These are phyloP conservation scores for Xiphophorus couchianus DNA, from an alignment of 2,113 vertebrate species.

Conservation along the genomic window DNA sequence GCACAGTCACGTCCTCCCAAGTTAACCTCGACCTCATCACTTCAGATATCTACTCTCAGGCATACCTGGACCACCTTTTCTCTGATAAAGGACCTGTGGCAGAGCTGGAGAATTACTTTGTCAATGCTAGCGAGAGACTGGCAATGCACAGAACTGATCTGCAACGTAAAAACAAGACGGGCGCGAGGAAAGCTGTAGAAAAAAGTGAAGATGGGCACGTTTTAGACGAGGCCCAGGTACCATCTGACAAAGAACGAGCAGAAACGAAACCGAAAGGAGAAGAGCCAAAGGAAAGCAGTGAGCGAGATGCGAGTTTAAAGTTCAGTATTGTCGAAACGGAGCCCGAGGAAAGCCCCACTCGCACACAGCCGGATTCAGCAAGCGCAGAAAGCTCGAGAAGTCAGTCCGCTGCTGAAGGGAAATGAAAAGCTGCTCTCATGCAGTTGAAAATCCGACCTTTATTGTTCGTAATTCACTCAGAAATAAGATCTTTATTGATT, in stretches of 20 bases:
- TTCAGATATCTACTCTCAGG: conserved; percentile 63
- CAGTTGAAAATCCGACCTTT: background rate
- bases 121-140: conserved; percentile 32
- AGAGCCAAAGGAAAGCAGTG: background rate
- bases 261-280: background rate
- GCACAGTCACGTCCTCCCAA: background rate
- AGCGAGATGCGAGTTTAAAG: conserved; percentile 35
- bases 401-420: background rate
- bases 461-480: conserved; percentile 4
- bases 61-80: conserved; percentile 68
- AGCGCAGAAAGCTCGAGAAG: conserved; percentile 2
- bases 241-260: background rate
- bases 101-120: conserved; percentile 61
- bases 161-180: conserved; percentile 14
- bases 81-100: conserved; percentile 57
- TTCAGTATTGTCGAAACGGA: conserved; percentile 64
- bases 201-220: background rate
- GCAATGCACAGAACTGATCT: conserved; percentile 1
- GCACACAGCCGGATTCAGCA: background rate
- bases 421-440: background rate
- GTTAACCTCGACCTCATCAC: conserved; percentile 62
- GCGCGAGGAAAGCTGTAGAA: background rate
- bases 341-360: conserved; percentile 14
- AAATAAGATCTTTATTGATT: background rate
- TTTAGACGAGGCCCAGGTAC: background rate